Base-by-base conservation (phyloP, 2,797 vertebrate genomes). In the Anguilla megastoma region DNA sequence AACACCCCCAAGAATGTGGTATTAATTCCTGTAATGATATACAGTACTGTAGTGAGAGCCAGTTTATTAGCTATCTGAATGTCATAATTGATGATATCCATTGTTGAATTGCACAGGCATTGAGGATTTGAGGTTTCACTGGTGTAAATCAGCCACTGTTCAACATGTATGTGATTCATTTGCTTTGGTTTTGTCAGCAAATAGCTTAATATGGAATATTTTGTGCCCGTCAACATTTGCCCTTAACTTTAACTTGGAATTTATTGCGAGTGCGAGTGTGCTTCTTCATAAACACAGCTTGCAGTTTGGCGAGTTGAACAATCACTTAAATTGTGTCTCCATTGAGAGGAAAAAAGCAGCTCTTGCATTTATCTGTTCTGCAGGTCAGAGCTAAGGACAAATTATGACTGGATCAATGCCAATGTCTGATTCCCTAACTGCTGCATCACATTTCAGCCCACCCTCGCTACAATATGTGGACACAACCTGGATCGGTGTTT, bases 111-210 rank as follows among this genome's bases (percentile, higher is more conserved):
- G 10, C 27, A 76, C 16, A 18, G 71, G 30, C 27, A 7, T 76
- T 71, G n/a, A 71, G n/a, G 66, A 71, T 71, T 71, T 71, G n/a
- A 30, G 69, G 69, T 71, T 71, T 71, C 24, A 71, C 69, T 71
- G 69, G 69, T 33, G 9, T 36, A 33, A 76, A 76, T 36, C 71
- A 76, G 30, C 33, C 27, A 33, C 27, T 36, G 71, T 76, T 36
- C 9, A 33, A 33, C 30, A 36, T 18, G 27, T 36, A 30, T 76
- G 71, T 76, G 71, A 12, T 76, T 30, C 0, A 9, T 33, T 74
- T 33, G 30, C 69, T 30, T 71, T 71, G 30, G 27, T 16, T 36
- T 76, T 33, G 27, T 21, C 27, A 18, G 71, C 33, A 16, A 18
- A 76, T 33, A 27, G 76, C 36, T 45, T 18, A 80, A 80, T 80